These are phyloP conservation scores for Potamarius usumacintae DNA, from an alignment of 2,113 vertebrate genomes.

Conservation along the genomic window DNA sequence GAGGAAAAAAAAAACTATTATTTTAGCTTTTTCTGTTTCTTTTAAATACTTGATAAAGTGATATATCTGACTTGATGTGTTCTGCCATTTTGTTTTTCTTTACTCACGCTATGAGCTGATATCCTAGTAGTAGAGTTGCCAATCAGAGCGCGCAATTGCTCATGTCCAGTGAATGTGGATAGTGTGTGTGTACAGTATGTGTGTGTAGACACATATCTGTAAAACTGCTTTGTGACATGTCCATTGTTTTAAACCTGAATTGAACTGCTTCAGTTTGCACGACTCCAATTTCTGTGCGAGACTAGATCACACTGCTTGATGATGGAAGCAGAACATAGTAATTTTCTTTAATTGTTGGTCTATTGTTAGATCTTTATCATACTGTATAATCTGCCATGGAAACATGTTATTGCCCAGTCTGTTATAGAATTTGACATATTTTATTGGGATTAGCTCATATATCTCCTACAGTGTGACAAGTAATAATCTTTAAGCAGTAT, in stretches of 20 bases:
- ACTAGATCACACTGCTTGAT: not conserved
- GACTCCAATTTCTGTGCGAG: not conserved
- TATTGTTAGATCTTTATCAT: not conserved
- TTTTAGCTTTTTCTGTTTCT: too few species aligned
- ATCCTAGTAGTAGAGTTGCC: too few species aligned
- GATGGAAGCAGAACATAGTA: not conserved
- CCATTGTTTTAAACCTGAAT: not conserved
- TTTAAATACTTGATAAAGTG: too few species aligned
- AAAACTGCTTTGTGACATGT: not conserved
- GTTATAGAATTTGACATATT: not conserved
- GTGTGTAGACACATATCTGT: not conserved
- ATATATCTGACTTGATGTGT: too few species aligned
- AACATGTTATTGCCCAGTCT: not conserved
- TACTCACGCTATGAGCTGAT: too few species aligned
- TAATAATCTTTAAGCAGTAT: not conserved
- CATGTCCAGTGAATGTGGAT: too few species aligned
- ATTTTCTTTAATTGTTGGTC: not conserved
- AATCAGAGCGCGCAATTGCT: too few species aligned
- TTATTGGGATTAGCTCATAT: not conserved
- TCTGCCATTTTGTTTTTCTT: too few species aligned
- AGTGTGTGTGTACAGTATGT: too few species aligned
- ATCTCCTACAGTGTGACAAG: not conserved
- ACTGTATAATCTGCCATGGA: not conserved
- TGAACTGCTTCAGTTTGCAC: not conserved
- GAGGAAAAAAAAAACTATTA: too few species aligned